Evolutionary conservation across 2,888 invertebrate species (phyloP), one percentile per base, ranked within the genome.

Genomic region (Campoplex nolae): DNA sequence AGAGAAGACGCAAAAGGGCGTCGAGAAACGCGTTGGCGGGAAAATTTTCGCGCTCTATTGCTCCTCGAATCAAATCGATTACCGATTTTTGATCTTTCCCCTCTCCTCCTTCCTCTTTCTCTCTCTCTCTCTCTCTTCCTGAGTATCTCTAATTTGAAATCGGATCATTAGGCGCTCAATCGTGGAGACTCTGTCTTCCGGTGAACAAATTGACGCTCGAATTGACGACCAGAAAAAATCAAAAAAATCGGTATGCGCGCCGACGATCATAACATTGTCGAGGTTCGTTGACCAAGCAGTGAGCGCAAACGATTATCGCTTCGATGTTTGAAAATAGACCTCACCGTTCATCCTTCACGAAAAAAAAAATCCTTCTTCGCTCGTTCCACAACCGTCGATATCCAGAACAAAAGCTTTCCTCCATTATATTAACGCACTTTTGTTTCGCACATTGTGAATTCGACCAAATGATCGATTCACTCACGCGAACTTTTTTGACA

Each of bases 1-100:
- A 75, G n/a, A 45, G 35, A 38, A 58, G 56, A 51, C 18, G 45
- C 9, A 67, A 54, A 77, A 70, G 42, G 56, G 81, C 86, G 74
- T 74, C 77, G 71, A 54, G 56, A 8, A 42, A 51, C 81, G 81
- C 70, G 78, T 84, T 87, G 87, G 87, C 87, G 84, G 84, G 84
- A 87, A 87, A 87, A 79, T n/a, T 54, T 58, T 83, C 45, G 79
- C 28, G 51, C 86, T 81, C 74, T 48, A 56, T 75, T 51, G 58
- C 58, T 42, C 54, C 18, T 62, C 32, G n/a, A 73, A 74, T 68
- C 75, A 42, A 18, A 73, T 75, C 42, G 67, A 76, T 75, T 56
- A 68, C n/a, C 79, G 71, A 76, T 73, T 58, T 42, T 18, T 28
- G 23, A 45, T 48, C n/a, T 35, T 38, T 16, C 23, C 11, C 16